Evolutionary conservation across 1,140 invertebrate genomes (phyloP), one percentile per base, ranked within the genome.

Genomic region (Drosophila biarmipes): DNA sequence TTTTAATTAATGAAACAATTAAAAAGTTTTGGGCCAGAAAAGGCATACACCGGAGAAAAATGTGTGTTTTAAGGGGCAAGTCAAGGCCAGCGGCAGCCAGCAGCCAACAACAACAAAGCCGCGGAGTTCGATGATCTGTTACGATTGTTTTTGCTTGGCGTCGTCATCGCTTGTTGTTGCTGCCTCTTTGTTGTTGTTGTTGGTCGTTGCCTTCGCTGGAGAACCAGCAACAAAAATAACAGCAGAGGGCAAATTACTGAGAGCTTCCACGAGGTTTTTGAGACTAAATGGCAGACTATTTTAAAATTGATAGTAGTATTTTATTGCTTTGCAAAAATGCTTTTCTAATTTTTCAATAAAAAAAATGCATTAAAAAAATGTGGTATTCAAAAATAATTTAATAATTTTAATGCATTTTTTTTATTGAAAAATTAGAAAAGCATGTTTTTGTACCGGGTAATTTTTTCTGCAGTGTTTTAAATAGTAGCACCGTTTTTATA

Each of bases 1-100:
- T 76, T 77, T 89, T 80, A 89, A 89, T 89, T 87, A 89, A 80
- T 89, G 63, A 84, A 90, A 77, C 72, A 79, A 89, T 87, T 73
- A 78, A 84, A 89, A 73, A 84, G 74, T 87, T 57, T 53, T 69
- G 43, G 74, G 61, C 56, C 76, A 63, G 80, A 55, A 53, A 75
- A 66, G 43, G 63, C 63, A 43, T 51, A n/a, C 48, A 12, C 14
- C 29, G 15, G 27, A 29, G 31, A 61, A 57, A 58, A 62, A 58
- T 40, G n/a, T 35, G 10, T 19, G 12, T n/a, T 37, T 31, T 27
- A 63, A 45, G 42, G 45, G 42, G 42, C 46, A 59, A 51, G 68
- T 89, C 81, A 86, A 86, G 82, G 84, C 78, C 82, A 82, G 71
- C 59, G 43, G 45, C 73, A 86, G 51, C 48, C 43, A 45, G 14